Percentiles rank a stretch among this genome's conserved stretches.
Evolutionary conservation across 2,113 vertebrate species (phyloP).

Genomic region (Petroica traversi): DNA sequence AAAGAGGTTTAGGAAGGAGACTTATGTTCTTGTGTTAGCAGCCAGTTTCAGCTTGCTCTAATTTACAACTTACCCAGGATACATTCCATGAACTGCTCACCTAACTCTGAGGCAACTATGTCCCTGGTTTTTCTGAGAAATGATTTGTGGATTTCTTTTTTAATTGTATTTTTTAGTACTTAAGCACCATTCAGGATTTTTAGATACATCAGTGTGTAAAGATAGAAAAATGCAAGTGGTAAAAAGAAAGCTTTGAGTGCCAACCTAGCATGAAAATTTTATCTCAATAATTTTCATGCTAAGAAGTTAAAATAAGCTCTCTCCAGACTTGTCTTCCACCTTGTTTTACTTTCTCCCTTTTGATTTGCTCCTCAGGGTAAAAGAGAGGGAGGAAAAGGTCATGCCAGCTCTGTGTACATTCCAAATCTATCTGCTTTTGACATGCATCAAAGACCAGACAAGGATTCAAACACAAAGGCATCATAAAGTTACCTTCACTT

Average conservation of each 20-base stretch:
- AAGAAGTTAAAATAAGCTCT: neutral
- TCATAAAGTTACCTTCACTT: neutral
- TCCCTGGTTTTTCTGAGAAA: neutral
- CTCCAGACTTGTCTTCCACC: neutral
- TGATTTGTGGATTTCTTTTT: neutral
- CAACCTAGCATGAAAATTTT: neutral
- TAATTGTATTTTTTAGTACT: neutral
- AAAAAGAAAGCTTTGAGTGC: neutral
- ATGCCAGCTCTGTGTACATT: neutral
- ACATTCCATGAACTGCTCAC: neutral
- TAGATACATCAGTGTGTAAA: neutral
- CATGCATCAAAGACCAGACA: neutral
- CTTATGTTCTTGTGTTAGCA: neutral
- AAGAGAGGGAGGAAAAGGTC: neutral
- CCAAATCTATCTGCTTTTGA: neutral
- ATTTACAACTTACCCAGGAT: neutral
- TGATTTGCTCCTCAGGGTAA: neutral
- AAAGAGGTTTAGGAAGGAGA: neutral
- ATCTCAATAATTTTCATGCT: neutral
- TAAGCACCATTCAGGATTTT: neutral
- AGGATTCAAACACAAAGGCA: neutral
- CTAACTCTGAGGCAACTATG: neutral
- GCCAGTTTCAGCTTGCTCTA: neutral
- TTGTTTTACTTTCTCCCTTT: neutral
- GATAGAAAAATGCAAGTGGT: rapidly evolving